These are phyloP conservation scores for Amitus sp. DNA, from an alignment of 2,888 invertebrate genomes.

Conservation along the genomic window DNA sequence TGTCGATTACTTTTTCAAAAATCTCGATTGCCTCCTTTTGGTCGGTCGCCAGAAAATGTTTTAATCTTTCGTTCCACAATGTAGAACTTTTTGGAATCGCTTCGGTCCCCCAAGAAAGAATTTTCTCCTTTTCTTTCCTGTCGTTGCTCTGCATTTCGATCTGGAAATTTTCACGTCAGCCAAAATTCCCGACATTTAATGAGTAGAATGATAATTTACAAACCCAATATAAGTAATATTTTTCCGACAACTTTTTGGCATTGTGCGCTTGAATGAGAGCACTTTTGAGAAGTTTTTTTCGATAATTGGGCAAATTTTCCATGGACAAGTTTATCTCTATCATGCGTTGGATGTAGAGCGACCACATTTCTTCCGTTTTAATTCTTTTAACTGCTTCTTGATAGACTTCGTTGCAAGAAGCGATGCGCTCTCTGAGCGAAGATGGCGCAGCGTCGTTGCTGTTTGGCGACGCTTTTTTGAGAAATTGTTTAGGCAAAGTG, in stretches of 20 bases:
- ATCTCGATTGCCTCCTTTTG: constrained; percentile 63
- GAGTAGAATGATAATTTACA: too few species aligned
- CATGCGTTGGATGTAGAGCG: constrained; percentile 69
- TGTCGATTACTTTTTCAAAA: constrained; percentile 59
- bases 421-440: constrained; percentile 65
- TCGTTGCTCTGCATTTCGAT: constrained; percentile 54
- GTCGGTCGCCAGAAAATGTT: constrained; percentile 64
- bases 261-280: constrained; percentile 68
- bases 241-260: constrained; percentile 66
- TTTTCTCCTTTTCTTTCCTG: constrained; percentile 50
- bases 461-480: constrained; percentile 44
- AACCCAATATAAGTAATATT: constrained; percentile 68
- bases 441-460: constrained; percentile 46
- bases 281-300: constrained; percentile 66
- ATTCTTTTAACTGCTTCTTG: constrained; percentile 67
- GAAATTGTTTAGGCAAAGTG: constrained; percentile 48
- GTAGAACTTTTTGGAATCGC: constrained; percentile 65
- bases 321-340: constrained; percentile 68
- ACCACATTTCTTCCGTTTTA: constrained; percentile 69
- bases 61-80: constrained; percentile 68
- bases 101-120: constrained; percentile 66
- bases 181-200: too few species aligned
- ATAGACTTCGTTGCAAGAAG: constrained; percentile 67
- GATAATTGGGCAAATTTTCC: constrained; percentile 65
- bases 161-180: constrained; percentile 42